phyloP scores from a whole-genome alignment of 2,113 vertebrate species.

The human (Homo sapiens) region DNA sequence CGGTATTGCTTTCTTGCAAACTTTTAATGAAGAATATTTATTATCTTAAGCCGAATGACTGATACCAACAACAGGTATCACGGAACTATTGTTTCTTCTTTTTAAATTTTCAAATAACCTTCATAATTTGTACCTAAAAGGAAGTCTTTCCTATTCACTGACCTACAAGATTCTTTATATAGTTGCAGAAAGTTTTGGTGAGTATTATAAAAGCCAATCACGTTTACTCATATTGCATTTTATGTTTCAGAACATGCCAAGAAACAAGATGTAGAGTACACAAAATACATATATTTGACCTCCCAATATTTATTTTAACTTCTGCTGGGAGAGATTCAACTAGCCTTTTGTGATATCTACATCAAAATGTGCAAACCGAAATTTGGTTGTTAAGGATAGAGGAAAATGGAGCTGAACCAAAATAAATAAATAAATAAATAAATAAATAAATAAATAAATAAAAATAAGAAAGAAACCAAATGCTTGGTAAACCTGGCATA shows the following conservation, averaged over 20 bases:
- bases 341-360: neutral
- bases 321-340: neutral
- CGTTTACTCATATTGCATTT: neutral
- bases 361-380: conserved; percentile 44
- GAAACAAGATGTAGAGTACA: neutral
- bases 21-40: conserved; percentile 15
- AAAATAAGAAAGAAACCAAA: neutral
- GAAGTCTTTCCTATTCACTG: neutral
- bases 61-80: neutral
- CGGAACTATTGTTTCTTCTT: neutral
- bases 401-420: neutral
- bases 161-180: neutral
- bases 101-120: neutral
- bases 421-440: neutral
- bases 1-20: neutral
- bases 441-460: neutral
- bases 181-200: neutral
- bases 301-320: conserved; percentile 34
- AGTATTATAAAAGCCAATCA: neutral
- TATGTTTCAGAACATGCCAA: conserved; percentile 18
- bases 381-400: neutral
- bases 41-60: conserved; percentile 1
- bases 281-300: conserved; percentile 19
- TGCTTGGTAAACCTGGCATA: conserved; percentile 24
- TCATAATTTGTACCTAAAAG: neutral